Conservation (phyloP, 2,888 invertebrate species). For the Auanema freiburgensis region DNA sequence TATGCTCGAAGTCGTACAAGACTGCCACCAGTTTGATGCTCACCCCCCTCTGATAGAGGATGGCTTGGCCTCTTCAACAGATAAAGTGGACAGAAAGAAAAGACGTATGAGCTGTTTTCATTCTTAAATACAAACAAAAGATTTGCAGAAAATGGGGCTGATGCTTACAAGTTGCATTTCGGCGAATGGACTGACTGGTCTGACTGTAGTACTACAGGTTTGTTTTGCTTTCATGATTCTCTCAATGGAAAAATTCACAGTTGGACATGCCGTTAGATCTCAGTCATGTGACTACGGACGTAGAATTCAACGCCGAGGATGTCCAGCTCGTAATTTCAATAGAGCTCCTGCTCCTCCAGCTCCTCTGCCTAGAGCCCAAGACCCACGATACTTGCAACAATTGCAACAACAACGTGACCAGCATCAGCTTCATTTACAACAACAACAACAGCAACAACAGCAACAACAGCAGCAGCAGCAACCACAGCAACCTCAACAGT, state of each 20-base stretch:
- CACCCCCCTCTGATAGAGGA: conserved; percentile 54
- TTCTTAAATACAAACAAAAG: neutral
- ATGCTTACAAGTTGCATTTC: conserved; percentile 21
- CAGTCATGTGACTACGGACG: conserved; percentile 56
- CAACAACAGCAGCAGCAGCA: conserved; percentile 29
- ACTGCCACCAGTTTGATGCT: conserved; percentile 56
- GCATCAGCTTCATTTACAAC: conserved; percentile 16
- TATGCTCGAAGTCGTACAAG: conserved; percentile 52
- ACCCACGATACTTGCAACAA: conserved; percentile 6
- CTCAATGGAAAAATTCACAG: neutral
- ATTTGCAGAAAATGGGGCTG: conserved; percentile 35
- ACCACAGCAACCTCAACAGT: conserved; percentile 20
- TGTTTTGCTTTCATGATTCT: too few species aligned
- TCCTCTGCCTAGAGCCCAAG: conserved; percentile 20
- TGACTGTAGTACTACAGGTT: conserved; percentile 32
- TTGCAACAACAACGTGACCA: conserved; percentile 15
- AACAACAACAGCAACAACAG: conserved; percentile 26
- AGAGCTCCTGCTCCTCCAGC: conserved; percentile 39
- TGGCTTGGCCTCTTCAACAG: conserved; percentile 53
- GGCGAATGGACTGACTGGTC: conserved; percentile 56
- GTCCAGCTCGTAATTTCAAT: conserved; percentile 49
- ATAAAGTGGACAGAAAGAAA: conserved; percentile 56
- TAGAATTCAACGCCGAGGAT: conserved; percentile 56
- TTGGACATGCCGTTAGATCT: conserved; percentile 44
- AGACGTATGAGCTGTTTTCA: conserved; percentile 44